Percentiles rank a stretch among this genome's conserved stretches.
These are phyloP conservation scores for Anser cygnoides DNA, from an alignment of 2,113 vertebrate genomes.

Conservation along the genomic window DNA sequence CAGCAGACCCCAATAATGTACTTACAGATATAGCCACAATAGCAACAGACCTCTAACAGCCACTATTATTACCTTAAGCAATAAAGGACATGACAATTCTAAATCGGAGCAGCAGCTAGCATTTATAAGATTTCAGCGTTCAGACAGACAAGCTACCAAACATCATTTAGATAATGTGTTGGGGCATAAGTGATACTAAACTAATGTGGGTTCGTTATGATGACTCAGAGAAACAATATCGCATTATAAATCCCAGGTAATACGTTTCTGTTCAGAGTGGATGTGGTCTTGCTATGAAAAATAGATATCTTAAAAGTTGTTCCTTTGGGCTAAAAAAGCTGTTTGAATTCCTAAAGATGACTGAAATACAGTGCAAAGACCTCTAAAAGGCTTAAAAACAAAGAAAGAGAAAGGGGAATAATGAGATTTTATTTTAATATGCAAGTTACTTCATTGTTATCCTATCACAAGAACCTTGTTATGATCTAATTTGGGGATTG, in stretches of 20 bases:
- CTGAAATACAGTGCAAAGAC: neutral
- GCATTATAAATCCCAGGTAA: conserved; percentile 14
- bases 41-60: neutral
- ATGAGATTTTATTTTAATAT: neutral
- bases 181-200: neutral
- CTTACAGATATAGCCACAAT: neutral
- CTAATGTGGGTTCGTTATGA: neutral
- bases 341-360: neutral
- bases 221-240: conserved; percentile 29
- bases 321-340: conserved; percentile 2
- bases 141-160: neutral
- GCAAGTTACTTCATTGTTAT: neutral
- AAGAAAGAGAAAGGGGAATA: neutral
- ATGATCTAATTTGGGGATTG: neutral
- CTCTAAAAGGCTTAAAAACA: neutral
- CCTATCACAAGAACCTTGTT: neutral
- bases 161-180: neutral
- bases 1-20: neutral
- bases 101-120: neutral
- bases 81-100: neutral
- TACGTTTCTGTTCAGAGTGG: neutral
- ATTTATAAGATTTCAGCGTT: neutral
- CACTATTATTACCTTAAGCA: neutral
- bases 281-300: conserved; percentile 3
- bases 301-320: neutral